Evolutionary conservation across 2,888 invertebrate species (phyloP).

Genomic region (Aleiodes alternator): DNA sequence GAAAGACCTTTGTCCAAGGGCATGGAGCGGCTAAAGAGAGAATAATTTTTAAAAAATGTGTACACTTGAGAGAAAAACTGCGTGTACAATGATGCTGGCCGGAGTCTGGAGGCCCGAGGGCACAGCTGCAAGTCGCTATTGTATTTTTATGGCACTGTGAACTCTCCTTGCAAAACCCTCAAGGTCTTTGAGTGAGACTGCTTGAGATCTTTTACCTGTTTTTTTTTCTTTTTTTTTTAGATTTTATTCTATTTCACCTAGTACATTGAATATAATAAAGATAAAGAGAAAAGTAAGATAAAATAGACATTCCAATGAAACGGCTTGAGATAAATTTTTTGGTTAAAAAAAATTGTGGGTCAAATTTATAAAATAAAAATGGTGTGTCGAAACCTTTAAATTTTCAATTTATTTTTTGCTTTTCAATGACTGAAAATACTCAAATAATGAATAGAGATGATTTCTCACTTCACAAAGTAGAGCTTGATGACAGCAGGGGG

Average conservation of each 20-base stretch:
- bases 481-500: background rate
- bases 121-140: slow-evolving; percentile 57
- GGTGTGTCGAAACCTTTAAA: too few relatives aligned
- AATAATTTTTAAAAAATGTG: slow-evolving; percentile 14
- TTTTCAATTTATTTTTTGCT: background rate
- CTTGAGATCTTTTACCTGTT: slow-evolving; percentile 11
- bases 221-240: background rate
- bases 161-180: slow-evolving; percentile 40
- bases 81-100: slow-evolving; percentile 30
- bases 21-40: slow-evolving; percentile 1
- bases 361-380: too few relatives aligned
- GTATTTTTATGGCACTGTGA: slow-evolving; percentile 56
- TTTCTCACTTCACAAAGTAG: too few relatives aligned
- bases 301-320: slow-evolving; percentile 3
- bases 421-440: too few relatives aligned
- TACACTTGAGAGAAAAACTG: slow-evolving; percentile 10
- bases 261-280: background rate
- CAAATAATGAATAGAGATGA: too few relatives aligned
- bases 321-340: too few relatives aligned
- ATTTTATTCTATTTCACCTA: background rate
- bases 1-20: background rate
- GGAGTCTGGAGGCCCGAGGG: slow-evolving; percentile 51
- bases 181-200: slow-evolving; percentile 32
- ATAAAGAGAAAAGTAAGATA: background rate
- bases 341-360: too few relatives aligned